These are phyloP conservation scores for Papilio machaon DNA, from an alignment of 1,140 invertebrate genomes.

Conservation along the genomic window DNA sequence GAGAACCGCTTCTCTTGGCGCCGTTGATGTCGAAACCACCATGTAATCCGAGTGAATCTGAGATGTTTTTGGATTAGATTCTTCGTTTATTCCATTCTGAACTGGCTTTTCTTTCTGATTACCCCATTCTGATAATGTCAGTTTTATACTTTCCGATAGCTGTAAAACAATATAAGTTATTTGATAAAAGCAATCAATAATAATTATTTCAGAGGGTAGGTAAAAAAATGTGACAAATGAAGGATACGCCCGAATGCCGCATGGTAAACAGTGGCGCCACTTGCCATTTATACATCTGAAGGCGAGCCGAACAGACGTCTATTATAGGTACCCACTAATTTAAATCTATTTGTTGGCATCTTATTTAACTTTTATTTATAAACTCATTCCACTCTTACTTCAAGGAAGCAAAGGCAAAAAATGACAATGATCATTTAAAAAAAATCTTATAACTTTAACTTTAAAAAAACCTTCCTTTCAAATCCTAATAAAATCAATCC, in stretches of 20 bases:
- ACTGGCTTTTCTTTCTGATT: constrained; percentile 57
- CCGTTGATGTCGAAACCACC: constrained; percentile 57
- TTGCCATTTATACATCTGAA: neutral
- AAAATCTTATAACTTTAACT: too few species aligned
- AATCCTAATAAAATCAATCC: too few species aligned
- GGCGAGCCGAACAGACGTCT: neutral
- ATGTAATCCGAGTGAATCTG: constrained; percentile 63
- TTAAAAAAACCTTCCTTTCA: too few species aligned
- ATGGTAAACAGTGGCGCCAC: neutral
- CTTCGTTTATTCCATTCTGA: constrained; percentile 58
- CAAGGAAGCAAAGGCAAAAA: neutral
- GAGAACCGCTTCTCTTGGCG: constrained; percentile 60
- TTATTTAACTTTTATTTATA: neutral
- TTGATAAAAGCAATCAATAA: neutral
- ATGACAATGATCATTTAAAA: neutral
- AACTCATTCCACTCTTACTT: neutral
- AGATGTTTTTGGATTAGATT: constrained; percentile 46
- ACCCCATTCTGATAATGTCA: constrained; percentile 83
- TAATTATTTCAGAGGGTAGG: neutral
- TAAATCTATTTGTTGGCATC: neutral
- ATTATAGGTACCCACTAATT: neutral
- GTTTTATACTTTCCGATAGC: constrained; percentile 88
- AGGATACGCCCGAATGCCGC: neutral
- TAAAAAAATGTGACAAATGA: neutral
- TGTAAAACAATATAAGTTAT: constrained; percentile 56